Percentiles rank a stretch among this genome's conserved stretches.
Conservation (phyloP, 2,888 invertebrate genomes). For the Horisme vitalbata region DNA sequence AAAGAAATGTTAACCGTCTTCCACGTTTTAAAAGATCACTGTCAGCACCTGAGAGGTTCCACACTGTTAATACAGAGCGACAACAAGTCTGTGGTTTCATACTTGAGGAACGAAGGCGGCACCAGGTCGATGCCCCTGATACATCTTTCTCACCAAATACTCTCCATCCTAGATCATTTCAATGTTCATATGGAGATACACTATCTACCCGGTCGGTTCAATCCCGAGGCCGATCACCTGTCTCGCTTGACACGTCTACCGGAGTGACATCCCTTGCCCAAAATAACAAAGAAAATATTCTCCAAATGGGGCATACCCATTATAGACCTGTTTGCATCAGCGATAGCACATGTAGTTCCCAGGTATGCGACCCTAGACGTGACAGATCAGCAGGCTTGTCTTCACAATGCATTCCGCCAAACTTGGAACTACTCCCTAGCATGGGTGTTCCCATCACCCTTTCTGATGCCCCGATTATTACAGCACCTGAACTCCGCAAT, state of each 20-base stretch:
- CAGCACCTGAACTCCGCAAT: too few relatives aligned
- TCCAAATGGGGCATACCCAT: constrained; percentile 28
- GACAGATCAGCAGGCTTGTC: constrained; percentile 26
- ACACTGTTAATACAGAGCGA: too few relatives aligned
- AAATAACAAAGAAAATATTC: constrained; percentile 26
- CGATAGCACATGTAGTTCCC: constrained; percentile 25
- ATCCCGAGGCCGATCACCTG: constrained; percentile 30
- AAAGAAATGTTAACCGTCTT: too few relatives aligned
- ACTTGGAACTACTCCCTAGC: constrained; percentile 18
- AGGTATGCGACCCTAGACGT: constrained; percentile 29
- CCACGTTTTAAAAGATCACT: too few relatives aligned
- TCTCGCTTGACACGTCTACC: constrained; percentile 18
- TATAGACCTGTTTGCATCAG: constrained; percentile 34
- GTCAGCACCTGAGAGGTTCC: too few relatives aligned
- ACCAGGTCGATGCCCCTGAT: too few relatives aligned
- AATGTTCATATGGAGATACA: too few relatives aligned
- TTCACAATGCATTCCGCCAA: constrained; percentile 32
- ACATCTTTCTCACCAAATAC: too few relatives aligned
- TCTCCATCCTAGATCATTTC: too few relatives aligned
- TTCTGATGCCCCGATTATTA: too few relatives aligned
- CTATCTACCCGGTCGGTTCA: constrained; percentile 34
- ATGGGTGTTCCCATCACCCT: constrained; percentile 20
- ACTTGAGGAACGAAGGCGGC: too few relatives aligned
- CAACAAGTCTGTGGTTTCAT: too few relatives aligned
- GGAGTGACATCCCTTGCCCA: constrained; percentile 30